These are phyloP conservation scores for Pristiophorus japonicus DNA, from an alignment of 2,113 vertebrate species.

Conservation along the genomic window DNA sequence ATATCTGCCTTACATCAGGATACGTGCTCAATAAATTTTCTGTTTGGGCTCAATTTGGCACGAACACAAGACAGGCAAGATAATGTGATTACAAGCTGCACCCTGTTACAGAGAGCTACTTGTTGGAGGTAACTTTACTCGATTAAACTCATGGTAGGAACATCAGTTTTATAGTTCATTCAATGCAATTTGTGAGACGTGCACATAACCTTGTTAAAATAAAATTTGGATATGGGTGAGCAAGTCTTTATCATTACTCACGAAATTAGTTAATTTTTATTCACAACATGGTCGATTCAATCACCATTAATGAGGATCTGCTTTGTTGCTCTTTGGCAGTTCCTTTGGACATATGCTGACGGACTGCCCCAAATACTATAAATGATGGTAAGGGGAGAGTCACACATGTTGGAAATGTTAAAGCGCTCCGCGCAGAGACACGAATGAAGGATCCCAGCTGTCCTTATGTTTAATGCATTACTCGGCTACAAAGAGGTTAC, in stretches of 20 bases:
- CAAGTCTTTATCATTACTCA: background rate
- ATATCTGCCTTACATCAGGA: background rate
- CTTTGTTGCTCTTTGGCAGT: background rate
- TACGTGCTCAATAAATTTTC: conserved; percentile 9
- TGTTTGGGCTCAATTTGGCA: conserved; percentile 13
- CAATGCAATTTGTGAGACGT: background rate
- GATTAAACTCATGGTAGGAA: background rate
- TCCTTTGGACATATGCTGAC: background rate
- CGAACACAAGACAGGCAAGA: background rate
- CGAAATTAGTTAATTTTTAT: background rate
- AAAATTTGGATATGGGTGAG: background rate
- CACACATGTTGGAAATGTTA: background rate
- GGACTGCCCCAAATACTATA: background rate
- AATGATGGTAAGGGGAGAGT: background rate
- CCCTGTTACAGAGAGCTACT: background rate
- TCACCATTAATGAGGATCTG: too few species aligned
- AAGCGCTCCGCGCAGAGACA: background rate
- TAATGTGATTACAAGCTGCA: background rate
- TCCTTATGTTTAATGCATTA: conserved; percentile 3
- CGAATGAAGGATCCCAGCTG: background rate
- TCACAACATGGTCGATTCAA: background rate
- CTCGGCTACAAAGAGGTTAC: background rate
- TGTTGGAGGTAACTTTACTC: background rate
- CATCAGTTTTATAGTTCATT: background rate
- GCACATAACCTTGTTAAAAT: background rate